Evolutionary conservation across 1,140 invertebrate genomes (phyloP).

Genomic region (Cherax destructor): DNA sequence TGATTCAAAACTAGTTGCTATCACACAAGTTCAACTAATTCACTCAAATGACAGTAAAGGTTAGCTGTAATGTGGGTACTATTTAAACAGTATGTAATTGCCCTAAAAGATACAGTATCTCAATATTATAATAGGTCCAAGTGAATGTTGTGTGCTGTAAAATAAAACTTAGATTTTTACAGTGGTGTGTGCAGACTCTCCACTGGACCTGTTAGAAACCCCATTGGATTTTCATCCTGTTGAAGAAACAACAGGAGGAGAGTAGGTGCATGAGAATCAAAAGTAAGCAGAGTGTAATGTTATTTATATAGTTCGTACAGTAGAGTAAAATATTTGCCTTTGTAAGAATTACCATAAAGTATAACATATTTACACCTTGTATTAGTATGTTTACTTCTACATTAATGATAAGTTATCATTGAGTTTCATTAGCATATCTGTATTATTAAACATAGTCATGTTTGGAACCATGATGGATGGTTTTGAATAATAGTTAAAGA

Average conservation of each 20-base stretch:
- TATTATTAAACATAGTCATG: no score
- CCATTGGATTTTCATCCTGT: conserved; percentile 29
- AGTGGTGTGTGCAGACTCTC: conserved; percentile 32
- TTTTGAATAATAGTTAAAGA: no score
- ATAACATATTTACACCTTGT: background rate
- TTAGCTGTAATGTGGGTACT: no score
- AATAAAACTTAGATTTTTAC: conserved; percentile 38
- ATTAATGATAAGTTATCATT: background rate
- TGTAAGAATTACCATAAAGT: background rate
- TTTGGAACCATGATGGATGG: no score
- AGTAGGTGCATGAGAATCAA: conserved; percentile 21
- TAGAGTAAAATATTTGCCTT: background rate
- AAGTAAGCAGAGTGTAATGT: conserved; percentile 23
- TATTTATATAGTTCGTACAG: background rate
- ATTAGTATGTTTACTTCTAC: background rate
- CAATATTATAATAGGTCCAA: background rate
- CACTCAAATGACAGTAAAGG: no score
- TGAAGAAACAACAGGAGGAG: conserved; percentile 21
- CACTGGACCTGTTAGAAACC: conserved; percentile 23
- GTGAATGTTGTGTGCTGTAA: conserved; percentile 8
- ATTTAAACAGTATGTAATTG: background rate
- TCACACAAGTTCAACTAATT: no score
- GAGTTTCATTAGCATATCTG: no score
- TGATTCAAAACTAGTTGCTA: no score
- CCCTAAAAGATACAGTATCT: background rate